These are phyloP conservation scores for Peromyscus aztecus DNA, from an alignment of 2,797 vertebrate species.

Conservation along the genomic window DNA sequence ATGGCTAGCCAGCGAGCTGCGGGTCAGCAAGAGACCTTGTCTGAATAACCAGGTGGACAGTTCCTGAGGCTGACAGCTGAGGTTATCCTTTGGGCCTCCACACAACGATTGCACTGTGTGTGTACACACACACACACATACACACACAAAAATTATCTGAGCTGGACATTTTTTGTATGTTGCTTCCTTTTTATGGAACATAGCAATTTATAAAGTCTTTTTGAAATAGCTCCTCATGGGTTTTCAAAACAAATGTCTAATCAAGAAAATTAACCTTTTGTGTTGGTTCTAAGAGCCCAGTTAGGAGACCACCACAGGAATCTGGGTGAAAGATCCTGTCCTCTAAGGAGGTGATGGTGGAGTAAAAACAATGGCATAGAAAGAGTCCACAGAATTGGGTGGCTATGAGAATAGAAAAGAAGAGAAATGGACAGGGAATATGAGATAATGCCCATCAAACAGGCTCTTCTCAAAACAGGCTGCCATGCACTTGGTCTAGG, in stretches of 20 bases:
- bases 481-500: not conserved
- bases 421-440: not conserved
- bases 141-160: not conserved
- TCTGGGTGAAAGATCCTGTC: not conserved
- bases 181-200: slow-evolving; percentile 59
- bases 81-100: not conserved
- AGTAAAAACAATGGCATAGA: not conserved
- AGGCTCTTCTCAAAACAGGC: not conserved
- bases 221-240: not conserved
- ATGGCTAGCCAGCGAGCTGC: not conserved
- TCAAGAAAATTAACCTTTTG: slow-evolving; percentile 9
- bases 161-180: slow-evolving; percentile 31
- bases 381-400: not conserved
- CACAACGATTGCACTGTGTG: too few relatives aligned
- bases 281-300: not conserved
- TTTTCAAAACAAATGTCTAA: slow-evolving; percentile 1
- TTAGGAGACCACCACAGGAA: not conserved
- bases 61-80: not conserved
- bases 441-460: not conserved
- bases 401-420: not conserved
- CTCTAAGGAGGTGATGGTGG: not conserved
- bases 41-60: not conserved
- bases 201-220: not conserved
- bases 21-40: not conserved
- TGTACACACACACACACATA: too few relatives aligned